Conservation (phyloP, 92 coral and sea anemone species). For the Palythoa grandiflora region DNA sequence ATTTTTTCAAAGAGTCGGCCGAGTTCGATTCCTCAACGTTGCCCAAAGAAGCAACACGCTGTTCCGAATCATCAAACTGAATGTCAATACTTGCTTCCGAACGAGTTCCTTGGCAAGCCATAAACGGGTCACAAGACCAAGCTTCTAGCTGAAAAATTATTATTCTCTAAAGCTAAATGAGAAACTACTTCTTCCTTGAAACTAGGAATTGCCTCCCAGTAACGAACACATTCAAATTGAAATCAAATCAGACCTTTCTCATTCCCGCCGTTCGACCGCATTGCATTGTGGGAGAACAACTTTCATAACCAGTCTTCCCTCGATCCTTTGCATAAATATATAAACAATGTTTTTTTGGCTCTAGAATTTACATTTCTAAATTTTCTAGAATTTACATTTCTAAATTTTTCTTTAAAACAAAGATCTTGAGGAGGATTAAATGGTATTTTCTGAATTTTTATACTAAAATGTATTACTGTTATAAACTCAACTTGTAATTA, state of each 20-base stretch:
- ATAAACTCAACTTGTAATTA: no score
- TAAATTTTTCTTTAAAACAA: no score
- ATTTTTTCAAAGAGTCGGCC: conserved; percentile 53
- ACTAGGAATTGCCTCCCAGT: not conserved
- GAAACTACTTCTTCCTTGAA: not conserved
- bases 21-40: conserved; percentile 53
- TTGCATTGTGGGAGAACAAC: conserved; percentile 29
- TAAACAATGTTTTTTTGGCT: not conserved
- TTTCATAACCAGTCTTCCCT: not conserved
- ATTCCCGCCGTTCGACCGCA: conserved; percentile 45
- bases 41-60: conserved; percentile 46
- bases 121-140: not conserved
- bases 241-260: not conserved
- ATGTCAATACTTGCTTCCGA: conserved; percentile 89
- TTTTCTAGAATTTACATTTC: no score
- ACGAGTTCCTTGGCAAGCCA: conserved; percentile 80
- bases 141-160: not conserved
- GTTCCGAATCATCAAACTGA: conserved; percentile 63
- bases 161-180: not conserved
- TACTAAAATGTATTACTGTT: no score
- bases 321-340: not conserved
- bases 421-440: no score
- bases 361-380: no score
- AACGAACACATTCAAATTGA: conserved; percentile 9
- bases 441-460: no score